Evolutionary conservation across 2,113 vertebrate genomes (phyloP), one percentile per base, ranked within the genome.

Genomic region (Origma solitaria): DNA sequence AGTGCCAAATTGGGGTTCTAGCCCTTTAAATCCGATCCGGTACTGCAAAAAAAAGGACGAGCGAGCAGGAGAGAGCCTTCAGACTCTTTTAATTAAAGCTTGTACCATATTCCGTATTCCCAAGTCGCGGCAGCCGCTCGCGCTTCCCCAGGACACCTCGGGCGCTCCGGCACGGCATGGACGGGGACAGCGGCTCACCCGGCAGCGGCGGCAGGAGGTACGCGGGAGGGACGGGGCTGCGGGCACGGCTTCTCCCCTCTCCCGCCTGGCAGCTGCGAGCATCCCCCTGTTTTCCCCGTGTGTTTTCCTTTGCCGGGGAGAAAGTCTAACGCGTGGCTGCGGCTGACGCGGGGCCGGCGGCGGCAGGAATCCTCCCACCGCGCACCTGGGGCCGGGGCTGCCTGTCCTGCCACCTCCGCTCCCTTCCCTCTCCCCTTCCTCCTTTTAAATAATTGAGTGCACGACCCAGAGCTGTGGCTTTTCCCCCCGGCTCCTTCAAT

Each of bases 51-150:
- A 96, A 96, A 97, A 96, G 79, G 88, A 82, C 27, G 82, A 93
- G 92, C 82, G 18, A 95, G 90, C 86, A 86, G 94, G 95, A 97
- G 92, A 93, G 94, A 95, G 97, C 95, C 97, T 97, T 95, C 96
- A 95, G 95, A 95, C 97, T 98, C 96, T 97, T 97, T 97, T 97
- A 97, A 98, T 98, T 98, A 98, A 96, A 95, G 97, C 97, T 96
- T 93, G 95, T 94, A 95, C 96, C 92, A 82, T 94, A 91, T 92
- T 95, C 83, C 56, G 66, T 95, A 96, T 95, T 97, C 95, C 95
- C 81, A 96, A 97, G 97, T 94, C 90, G 35, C 94, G 45, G 97
- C 97, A 90, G 93, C 81, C 53, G 80, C 85, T 94, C 88, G 17
- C n/a, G 69, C 89, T 96, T 89, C 95, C 92, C 79, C 88, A 82